Conservation (phyloP, 2,888 invertebrate genomes). For the Lottia gigantea region DNA sequence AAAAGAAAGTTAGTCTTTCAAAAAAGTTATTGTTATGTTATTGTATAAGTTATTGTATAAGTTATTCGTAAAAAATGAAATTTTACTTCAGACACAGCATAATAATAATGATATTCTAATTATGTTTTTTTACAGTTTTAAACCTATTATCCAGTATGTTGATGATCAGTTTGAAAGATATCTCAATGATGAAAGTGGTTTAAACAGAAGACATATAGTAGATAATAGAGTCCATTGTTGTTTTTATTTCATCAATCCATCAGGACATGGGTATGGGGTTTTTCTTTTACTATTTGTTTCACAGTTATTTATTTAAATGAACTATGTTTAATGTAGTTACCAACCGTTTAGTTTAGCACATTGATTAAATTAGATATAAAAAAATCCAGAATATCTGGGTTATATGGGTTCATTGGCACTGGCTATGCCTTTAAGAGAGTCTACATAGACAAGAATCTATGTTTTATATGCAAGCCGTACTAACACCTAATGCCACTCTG, state of each 20-base stretch:
- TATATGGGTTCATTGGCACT: too few species aligned
- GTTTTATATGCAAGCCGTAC: too few species aligned
- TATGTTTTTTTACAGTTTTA: slow-evolving; percentile 76
- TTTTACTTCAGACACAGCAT: background rate
- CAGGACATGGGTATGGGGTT: slow-evolving; percentile 63
- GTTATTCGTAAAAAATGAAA: background rate
- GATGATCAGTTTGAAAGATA: slow-evolving; percentile 90
- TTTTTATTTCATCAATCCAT: slow-evolving; percentile 69
- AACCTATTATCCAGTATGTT: slow-evolving; percentile 94
- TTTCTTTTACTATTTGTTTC: too few species aligned
- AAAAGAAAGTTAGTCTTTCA: too few species aligned
- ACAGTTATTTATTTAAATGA: too few species aligned
- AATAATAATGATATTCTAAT: background rate
- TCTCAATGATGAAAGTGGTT: slow-evolving; percentile 83
- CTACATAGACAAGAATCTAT: too few species aligned
- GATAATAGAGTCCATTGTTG: slow-evolving; percentile 97
- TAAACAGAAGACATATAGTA: slow-evolving; percentile 94
- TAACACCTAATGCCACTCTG: background rate
- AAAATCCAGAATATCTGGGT: too few species aligned
- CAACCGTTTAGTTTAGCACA: too few species aligned
- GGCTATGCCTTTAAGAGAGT: too few species aligned
- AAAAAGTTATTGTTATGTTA: background rate
- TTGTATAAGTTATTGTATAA: background rate
- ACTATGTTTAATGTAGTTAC: too few species aligned
- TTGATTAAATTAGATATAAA: too few species aligned